Evolutionary conservation across 2,113 vertebrate genomes (phyloP), one percentile per base, ranked within the genome.

Genomic region (Sapajus apella): DNA sequence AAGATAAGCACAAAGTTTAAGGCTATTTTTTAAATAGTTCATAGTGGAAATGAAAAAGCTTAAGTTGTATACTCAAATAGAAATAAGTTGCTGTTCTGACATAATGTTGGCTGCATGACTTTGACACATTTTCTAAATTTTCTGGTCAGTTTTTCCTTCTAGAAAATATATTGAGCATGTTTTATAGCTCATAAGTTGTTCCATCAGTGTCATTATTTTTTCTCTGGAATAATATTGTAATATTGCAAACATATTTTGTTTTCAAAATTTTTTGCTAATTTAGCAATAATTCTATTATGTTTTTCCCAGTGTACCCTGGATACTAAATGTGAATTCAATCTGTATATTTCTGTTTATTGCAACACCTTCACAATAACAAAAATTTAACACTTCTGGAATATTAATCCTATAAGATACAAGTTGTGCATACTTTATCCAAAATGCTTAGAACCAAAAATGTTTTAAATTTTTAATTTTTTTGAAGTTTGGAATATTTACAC

Each of bases 1-100:
- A 93, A 85, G 37, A 72, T 70, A 90, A 77, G 37, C 68, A 32
- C 40, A 94, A 86, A 76, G 32, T 88, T 72, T 82, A 93, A 91
- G 30, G 4, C 18, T 88, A 40, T 56, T 85, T 97, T 95, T 56
- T 17, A 43, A 92, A 82, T 27, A 40, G 45, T 66, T 96, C n/a
- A 56, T 11, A 68, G n/a, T 47, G 27, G 3, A 94, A 89, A 23
- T 73, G 27, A 90, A 94, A 92, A 43, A 61, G 1, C 27, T 47
- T 84, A 94, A 72, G 11, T 40, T 47, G 18, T 87, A 61, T 81
- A 30, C 32, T 86, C 45, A 85, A 55, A 76, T 55, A 81, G 4
- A 90, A 61, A 12, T 47, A 88, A 91, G 32, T 56, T 91, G 27
- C 7, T 70, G 13, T 45, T 64, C 13, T 87, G 50, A 30, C 35